A percentile compares a stretch with the other conserved stretches of the same genome.
These are phyloP conservation scores for Pholis gunnellus DNA, from an alignment of 2,113 vertebrate species.

Conservation along the genomic window DNA sequence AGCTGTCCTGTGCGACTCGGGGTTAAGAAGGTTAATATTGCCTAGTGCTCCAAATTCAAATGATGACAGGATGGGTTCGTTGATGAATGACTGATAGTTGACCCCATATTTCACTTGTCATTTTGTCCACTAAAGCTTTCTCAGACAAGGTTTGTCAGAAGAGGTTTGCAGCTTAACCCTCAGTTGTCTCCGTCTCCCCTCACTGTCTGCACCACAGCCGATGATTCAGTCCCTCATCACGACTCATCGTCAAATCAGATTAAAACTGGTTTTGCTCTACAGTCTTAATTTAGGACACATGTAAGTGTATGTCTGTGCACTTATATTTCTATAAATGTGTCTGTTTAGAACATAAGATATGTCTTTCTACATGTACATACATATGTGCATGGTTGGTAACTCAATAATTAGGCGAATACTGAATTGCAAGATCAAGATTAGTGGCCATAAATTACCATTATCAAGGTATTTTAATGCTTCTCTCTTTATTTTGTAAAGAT, in stretches of 20 bases:
- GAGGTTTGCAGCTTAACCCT: slow-evolving; percentile 77
- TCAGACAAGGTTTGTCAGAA: slow-evolving; percentile 79
- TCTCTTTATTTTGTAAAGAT: not conserved
- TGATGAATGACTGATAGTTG: slow-evolving; percentile 83
- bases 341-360: not conserved
- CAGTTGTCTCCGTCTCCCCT: slow-evolving; percentile 63
- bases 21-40: slow-evolving; percentile 80
- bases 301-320: not conserved
- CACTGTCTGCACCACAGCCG: slow-evolving; percentile 51
- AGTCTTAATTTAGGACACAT: slow-evolving; percentile 13
- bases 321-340: slow-evolving; percentile 1
- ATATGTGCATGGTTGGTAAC: not conserved
- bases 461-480: not conserved
- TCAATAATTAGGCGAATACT: slow-evolving; percentile 4
- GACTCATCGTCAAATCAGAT: slow-evolving; percentile 63
- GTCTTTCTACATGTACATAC: not conserved
- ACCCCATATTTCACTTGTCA: slow-evolving; percentile 82
- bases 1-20: slow-evolving; percentile 65
- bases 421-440: not conserved
- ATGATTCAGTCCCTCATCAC: slow-evolving; percentile 67
- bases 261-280: slow-evolving; percentile 54
- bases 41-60: slow-evolving; percentile 79
- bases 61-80: slow-evolving; percentile 77
- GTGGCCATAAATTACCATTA: not conserved
- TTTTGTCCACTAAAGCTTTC: slow-evolving; percentile 72